Percentiles rank a stretch among this genome's conserved stretches.
These are phyloP conservation scores for Steatocranus sp. DNA, from an alignment of 2,797 vertebrate genomes.

Conservation along the genomic window DNA sequence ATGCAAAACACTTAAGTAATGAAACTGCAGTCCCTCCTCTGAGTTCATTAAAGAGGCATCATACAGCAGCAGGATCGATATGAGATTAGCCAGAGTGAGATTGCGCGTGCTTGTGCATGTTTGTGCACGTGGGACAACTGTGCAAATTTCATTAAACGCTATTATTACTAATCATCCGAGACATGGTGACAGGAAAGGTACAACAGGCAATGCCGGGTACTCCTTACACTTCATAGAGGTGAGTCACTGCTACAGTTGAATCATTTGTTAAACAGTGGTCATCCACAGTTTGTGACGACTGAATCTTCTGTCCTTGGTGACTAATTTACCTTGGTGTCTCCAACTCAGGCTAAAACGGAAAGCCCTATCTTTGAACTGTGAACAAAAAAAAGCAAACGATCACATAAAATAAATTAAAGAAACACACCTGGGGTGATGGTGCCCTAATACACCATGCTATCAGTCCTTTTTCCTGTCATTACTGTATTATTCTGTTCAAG, in stretches of 20 bases:
- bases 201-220: background rate
- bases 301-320: background rate
- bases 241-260: background rate
- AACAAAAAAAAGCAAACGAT: background rate
- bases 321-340: background rate
- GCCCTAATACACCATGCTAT: background rate
- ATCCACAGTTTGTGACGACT: background rate
- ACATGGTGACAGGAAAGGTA: background rate
- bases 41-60: background rate
- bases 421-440: background rate
- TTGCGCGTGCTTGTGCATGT: fast-evolving
- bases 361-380: background rate
- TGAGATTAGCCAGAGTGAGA: background rate
- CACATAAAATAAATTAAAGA: background rate
- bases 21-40: background rate
- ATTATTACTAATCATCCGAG: background rate
- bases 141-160: background rate
- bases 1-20: background rate
- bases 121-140: background rate
- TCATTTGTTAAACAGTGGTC: background rate
- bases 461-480: background rate
- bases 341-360: background rate
- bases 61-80: background rate
- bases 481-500: background rate
- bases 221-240: background rate